These are phyloP conservation scores for Odontophorus gujanensis DNA, from an alignment of 2,113 vertebrate genomes.

Conservation along the genomic window DNA sequence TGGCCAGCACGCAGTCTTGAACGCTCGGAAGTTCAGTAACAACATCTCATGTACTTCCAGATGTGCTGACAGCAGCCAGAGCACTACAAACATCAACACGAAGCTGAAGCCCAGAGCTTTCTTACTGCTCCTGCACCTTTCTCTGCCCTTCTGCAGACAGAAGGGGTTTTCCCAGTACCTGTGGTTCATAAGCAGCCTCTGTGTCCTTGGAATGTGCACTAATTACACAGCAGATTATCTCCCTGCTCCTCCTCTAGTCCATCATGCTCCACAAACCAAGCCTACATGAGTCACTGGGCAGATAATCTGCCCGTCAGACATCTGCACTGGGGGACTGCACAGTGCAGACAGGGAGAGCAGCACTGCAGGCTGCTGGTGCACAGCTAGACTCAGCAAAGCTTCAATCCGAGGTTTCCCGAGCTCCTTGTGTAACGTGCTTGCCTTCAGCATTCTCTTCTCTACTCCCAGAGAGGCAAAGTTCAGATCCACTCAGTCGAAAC, in stretches of 20 bases:
- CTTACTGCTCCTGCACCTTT: neutral
- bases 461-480: neutral
- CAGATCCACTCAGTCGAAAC: neutral
- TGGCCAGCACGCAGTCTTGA: neutral
- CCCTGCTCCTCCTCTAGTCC: neutral
- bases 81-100: too few species aligned
- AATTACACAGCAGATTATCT: neutral
- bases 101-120: neutral
- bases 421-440: neutral
- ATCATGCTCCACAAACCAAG: neutral
- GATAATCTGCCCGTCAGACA: neutral
- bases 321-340: neutral
- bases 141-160: neutral
- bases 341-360: neutral
- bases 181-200: neutral
- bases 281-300: neutral
- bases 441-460: slow-evolving; percentile 20
- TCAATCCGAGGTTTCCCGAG: rapidly evolving
- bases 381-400: neutral
- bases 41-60: neutral
- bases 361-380: neutral
- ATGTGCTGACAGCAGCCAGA: rapidly evolving
- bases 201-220: neutral
- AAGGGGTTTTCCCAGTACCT: neutral
- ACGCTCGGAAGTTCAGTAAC: rapidly evolving